These are phyloP conservation scores for Dendronephthya gigantea DNA, from an alignment of 64 coral and sea anemone genomes.

Conservation along the genomic window DNA sequence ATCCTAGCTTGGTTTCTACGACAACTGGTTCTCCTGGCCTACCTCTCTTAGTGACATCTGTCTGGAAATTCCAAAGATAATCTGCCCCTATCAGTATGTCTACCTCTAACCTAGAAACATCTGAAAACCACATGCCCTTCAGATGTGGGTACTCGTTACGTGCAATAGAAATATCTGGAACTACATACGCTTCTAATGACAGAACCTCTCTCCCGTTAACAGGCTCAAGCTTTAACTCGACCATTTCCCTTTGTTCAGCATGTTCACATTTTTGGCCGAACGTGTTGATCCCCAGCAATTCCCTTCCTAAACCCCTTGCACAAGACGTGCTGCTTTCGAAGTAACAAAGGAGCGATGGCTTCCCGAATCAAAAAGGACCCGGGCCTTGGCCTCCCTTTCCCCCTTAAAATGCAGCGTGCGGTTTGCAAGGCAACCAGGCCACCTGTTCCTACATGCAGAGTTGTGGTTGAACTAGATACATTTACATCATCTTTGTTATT, in stretches of 20 bases:
- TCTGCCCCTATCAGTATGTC: not conserved
- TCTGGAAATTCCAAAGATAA: not conserved
- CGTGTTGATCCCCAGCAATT: conserved; percentile 31
- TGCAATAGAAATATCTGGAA: conserved; percentile 17
- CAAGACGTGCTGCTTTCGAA: too few relatives aligned
- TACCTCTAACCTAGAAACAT: not conserved
- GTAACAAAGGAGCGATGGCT: too few relatives aligned
- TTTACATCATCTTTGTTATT: not conserved
- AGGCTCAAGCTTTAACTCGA: not conserved
- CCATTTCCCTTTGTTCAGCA: conserved; percentile 11
- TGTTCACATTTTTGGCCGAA: conserved; percentile 14
- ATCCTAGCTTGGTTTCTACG: not conserved
- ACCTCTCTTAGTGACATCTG: not conserved
- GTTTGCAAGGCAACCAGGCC: not conserved
- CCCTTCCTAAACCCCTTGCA: too few relatives aligned
- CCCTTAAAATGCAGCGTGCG: not conserved
- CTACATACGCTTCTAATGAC: conserved; percentile 15
- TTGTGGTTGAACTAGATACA: not conserved
- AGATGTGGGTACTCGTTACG: conserved; percentile 21
- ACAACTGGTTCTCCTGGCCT: not conserved
- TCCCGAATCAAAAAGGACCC: too few relatives aligned
- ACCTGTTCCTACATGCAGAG: not conserved
- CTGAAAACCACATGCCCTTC: too few relatives aligned
- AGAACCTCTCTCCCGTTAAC: not conserved
- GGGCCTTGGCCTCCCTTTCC: too few relatives aligned